Evolutionary conservation across 2,888 invertebrate species (phyloP), one percentile per base, ranked within the genome.

Genomic region (Eutolmus rufibarbis): DNA sequence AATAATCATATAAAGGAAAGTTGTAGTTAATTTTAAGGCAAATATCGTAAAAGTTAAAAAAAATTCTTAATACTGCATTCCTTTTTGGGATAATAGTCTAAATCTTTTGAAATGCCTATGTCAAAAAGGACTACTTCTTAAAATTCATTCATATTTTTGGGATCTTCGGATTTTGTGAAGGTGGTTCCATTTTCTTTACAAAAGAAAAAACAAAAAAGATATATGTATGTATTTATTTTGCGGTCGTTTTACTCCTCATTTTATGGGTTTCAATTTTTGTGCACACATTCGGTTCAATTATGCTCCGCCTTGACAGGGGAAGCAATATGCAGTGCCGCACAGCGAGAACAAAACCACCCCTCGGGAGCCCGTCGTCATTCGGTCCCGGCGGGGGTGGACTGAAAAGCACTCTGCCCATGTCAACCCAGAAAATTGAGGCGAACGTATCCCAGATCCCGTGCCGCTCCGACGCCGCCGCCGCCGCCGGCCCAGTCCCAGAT

Each of bases 251-350:
- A 14, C 28, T 76, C 3, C 12, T 31, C 37, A 57, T 81, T 82
- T 82, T 82, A 82, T 57, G 82, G 40, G 57, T 66, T 66, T 66
- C 82, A 82, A 82, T 82, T 82, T 82, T 82, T 82, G 82, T 37
- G 66, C 57, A 57, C 82, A 82, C 66, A 82, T 82, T 82, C 14
- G 2, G 66, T 57, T 37, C 57, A 82, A 82, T 57, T 82, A 82
- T 66, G 19, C 12, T 37, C 37, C 12, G n/a, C 3, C 37, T 66
- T 37, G 40, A 57, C 37, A n/a, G 56, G 51, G n/a, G 37, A 66
- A 82, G 82, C 82, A 82, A 82, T 82, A 82, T 82, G 82, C 82
- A 82, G 51, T 82, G 82, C 66, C 57, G 51, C 16, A 46, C 37
- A 82, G 51, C 37, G 37, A 37, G 37, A 82, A 57, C 82, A 82